Evolutionary conservation across 2,113 vertebrate species (phyloP), one percentile per base, ranked within the genome.

Genomic region (Poecile atricapillus): DNA sequence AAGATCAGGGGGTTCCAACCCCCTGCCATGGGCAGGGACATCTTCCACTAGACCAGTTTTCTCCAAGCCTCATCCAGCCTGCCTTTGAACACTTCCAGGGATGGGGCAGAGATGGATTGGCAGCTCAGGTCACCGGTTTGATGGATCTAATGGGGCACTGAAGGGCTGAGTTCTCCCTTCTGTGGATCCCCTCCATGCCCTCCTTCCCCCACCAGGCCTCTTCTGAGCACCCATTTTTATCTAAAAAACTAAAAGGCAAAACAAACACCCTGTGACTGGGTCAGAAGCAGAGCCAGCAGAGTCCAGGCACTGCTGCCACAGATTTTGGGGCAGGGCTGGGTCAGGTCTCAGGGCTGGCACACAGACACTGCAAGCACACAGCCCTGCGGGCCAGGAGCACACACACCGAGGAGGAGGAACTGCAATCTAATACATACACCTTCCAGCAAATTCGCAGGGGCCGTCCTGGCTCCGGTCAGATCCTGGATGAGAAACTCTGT

Each of bases 401-500:
- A 64, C 47, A 79, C 37, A 79, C 6, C 1, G 10, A 52, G 37
- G 31, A 70, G 21, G 94, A 97, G 92, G 83, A 93, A 98, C 50
- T 92, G 97, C 89, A 97, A 88, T 90, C 82, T 82, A 97, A 97
- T 97, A 98, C 99, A 98, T 98, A 99, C 99, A 97, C 99, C 99
- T 97, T 99, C 99, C 93, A 99, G 98, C 68, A 99, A 98, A 94
- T 98, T 99, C 7, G 98, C 98, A 1, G 99, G 99, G 9, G 99
- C 99, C 0, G 99, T 99, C 83, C 99, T 97, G 67, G 99, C 99
- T 7, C 99, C 99, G 0, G 99, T 99, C 97, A 99, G 95, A 81
- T 99, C 99, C 6, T 97, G 98, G 55, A 99, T 98, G 44, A 99
- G 98, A 95, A 99, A 99, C 59, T 99, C 98, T 0, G 99, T 99